Percentiles rank a stretch among this genome's conserved stretches.
Evolutionary conservation across 1,140 invertebrate species (phyloP).

Genomic region (Pemphigus obesinymphae): DNA sequence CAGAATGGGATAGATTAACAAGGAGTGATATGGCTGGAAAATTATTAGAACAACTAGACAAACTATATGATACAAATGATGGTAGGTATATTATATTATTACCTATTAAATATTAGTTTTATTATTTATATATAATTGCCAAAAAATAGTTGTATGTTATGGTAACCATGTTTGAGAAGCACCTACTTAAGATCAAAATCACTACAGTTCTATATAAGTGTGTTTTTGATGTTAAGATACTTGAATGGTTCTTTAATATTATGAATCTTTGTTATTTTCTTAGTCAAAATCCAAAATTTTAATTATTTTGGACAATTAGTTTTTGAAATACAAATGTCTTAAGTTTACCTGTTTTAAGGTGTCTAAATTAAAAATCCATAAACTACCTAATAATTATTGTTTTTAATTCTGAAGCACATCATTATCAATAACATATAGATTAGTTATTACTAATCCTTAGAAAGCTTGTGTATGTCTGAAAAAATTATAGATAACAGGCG

Average conservation of each 20-base stretch:
- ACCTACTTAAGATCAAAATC: not conserved
- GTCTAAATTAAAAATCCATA: slow-evolving; percentile 4
- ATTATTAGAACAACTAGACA: slow-evolving; percentile 38
- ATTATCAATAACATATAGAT: slow-evolving; percentile 36
- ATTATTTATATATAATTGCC: not conserved
- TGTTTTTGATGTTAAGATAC: not conserved
- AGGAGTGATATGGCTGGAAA: slow-evolving; percentile 41
- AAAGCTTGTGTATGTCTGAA: slow-evolving; percentile 13
- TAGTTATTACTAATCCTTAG: slow-evolving; percentile 22
- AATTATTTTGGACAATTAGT: not conserved
- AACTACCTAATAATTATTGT: not conserved
- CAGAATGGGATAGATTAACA: slow-evolving; percentile 39
- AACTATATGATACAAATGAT: slow-evolving; percentile 38
- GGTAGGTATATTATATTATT: not conserved
- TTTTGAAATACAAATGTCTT: not conserved
- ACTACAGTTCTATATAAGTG: not conserved
- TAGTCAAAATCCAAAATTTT: not conserved
- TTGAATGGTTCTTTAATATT: slow-evolving; percentile 10
- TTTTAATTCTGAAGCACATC: slow-evolving; percentile 28
- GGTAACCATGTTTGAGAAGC: not conserved
- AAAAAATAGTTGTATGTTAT: not conserved
- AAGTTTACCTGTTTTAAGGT: slow-evolving; percentile 20
- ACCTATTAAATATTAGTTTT: not conserved
- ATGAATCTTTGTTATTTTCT: not conserved
- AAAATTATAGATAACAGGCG: slow-evolving; percentile 31